These are phyloP conservation scores for Charadrius vociferus DNA, from an alignment of 2,113 vertebrate species.

Conservation along the genomic window DNA sequence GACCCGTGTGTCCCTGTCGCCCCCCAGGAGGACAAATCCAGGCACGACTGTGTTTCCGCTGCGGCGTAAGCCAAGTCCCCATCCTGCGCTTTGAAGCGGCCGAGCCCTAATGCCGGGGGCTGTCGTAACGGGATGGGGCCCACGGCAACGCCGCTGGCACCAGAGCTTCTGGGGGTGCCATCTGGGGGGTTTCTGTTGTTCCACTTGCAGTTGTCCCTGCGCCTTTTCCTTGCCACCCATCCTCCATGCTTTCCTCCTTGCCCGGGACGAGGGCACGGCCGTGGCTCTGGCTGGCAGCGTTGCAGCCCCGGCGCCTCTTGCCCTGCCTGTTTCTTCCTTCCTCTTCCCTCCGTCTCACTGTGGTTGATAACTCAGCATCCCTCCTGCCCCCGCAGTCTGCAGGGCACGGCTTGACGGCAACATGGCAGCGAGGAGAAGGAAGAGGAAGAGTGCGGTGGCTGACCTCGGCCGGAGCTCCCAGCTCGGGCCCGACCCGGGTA, in stretches of 20 bases:
- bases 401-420: background rate
- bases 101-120: rapidly evolving
- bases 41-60: rapidly evolving
- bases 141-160: background rate
- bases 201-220: background rate
- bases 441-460: background rate
- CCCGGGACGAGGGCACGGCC: rapidly evolving
- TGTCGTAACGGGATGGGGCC: background rate
- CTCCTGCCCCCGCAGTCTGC: rapidly evolving
- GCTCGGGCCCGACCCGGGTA: background rate
- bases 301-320: background rate
- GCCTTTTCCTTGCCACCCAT: background rate
- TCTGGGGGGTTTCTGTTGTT: background rate
- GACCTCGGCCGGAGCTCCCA: background rate
- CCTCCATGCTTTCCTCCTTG: rapidly evolving
- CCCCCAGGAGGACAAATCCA: background rate
- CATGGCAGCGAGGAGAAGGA: background rate
- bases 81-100: rapidly evolving
- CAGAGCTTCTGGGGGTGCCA: background rate
- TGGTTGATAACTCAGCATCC: background rate
- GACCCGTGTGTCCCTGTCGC: background rate
- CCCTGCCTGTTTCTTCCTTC: background rate
- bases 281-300: rapidly evolving
- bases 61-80: rapidly evolving
- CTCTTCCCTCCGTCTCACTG: background rate